A percentile compares a stretch with the other conserved stretches of the same genome.
These are phyloP conservation scores for Hydropsyche tenuis DNA, from an alignment of 1,140 invertebrate species.

Conservation along the genomic window DNA sequence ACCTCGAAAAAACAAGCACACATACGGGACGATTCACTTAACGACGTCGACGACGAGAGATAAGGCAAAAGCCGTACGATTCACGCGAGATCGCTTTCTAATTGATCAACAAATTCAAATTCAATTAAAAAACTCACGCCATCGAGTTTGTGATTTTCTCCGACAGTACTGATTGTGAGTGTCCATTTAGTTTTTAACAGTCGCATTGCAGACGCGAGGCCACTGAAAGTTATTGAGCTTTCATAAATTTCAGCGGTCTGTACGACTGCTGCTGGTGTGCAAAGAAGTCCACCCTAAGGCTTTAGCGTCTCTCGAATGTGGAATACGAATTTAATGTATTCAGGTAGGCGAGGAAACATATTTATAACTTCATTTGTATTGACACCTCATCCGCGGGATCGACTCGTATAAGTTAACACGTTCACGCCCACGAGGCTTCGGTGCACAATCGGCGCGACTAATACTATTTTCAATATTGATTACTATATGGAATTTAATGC, in stretches of 20 bases:
- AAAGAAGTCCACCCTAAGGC: conserved; percentile 15
- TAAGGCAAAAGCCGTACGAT: conserved; percentile 13
- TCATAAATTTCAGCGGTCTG: conserved; percentile 5
- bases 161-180: too few relatives aligned
- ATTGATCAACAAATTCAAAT: conserved; percentile 26
- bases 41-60: conserved; percentile 8
- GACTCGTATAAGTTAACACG: conserved; percentile 37
- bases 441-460: too few relatives aligned
- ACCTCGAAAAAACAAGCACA: not conserved
- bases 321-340: conserved; percentile 29
- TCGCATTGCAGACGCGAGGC: not conserved
- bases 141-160: not conserved
- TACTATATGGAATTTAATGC: too few relatives aligned
- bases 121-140: conserved; percentile 20
- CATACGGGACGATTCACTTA: conserved; percentile 1
- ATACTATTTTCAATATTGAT: too few relatives aligned
- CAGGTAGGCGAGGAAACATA: conserved; percentile 39
- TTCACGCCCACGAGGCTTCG: conserved; percentile 13
- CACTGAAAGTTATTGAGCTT: not conserved
- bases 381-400: conserved; percentile 29
- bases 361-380: conserved; percentile 49
- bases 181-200: not conserved
- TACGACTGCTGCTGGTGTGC: not conserved
- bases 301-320: not conserved
- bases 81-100: conserved; percentile 16